phyloP scores from a whole-genome alignment of 2,888 invertebrate genomes.

The Apotomis capreana region DNA sequence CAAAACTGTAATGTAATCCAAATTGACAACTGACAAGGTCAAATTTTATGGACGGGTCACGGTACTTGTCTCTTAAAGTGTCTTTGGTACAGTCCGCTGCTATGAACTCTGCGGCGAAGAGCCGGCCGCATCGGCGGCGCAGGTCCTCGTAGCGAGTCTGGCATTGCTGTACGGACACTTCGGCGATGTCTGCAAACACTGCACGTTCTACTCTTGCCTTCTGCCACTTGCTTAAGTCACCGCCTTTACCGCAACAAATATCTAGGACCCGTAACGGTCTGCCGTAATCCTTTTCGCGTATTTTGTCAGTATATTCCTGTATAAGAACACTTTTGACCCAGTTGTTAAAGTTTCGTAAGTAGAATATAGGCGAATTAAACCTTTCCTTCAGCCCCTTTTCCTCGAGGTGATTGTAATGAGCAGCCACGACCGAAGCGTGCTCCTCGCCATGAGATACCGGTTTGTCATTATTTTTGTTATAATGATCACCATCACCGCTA shows the following conservation, averaged over 20 bases:
- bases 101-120: slow-evolving; percentile 94
- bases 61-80: slow-evolving; percentile 89
- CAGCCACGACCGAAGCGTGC: slow-evolving; percentile 88
- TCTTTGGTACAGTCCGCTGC: slow-evolving; percentile 96
- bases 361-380: slow-evolving; percentile 94
- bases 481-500: slow-evolving; percentile 18
- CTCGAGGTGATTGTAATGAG: slow-evolving; percentile 96
- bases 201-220: slow-evolving; percentile 91
- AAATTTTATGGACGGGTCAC: slow-evolving; percentile 90
- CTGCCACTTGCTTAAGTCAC: slow-evolving; percentile 98
- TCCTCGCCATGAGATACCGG: slow-evolving; percentile 53
- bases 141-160: slow-evolving; percentile 91
- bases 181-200: slow-evolving; percentile 97
- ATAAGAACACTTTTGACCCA: slow-evolving; percentile 99
- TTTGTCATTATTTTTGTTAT: slow-evolving; percentile 41
- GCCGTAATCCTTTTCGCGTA: slow-evolving; percentile 87
- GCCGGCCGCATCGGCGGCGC: slow-evolving; percentile 68
- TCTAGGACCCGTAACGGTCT: slow-evolving; percentile 90
- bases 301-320: slow-evolving; percentile 88
- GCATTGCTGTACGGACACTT: slow-evolving; percentile 95
- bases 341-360: slow-evolving; percentile 98
- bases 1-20: slow-evolving; percentile 98
- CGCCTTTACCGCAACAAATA: slow-evolving; percentile 99
- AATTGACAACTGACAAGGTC: slow-evolving; percentile 99
- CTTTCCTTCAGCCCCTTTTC: slow-evolving; percentile 92